These are phyloP conservation scores for Polyommatus iphigenia DNA, from an alignment of 2,888 invertebrate genomes.

Conservation along the genomic window DNA sequence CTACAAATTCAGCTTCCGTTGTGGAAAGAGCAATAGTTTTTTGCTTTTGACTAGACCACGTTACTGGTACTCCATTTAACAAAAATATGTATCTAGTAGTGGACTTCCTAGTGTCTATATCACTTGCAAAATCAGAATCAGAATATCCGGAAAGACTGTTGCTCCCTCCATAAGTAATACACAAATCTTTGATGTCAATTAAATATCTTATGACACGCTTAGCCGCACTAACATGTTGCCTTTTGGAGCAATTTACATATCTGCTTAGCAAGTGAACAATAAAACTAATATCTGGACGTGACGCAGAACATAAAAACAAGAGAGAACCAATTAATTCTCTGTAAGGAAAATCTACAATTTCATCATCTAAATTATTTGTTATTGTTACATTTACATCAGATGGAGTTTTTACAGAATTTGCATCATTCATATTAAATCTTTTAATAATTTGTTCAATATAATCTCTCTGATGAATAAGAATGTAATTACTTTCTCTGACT, in stretches of 20 bases:
- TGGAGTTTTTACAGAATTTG: conserved; percentile 38
- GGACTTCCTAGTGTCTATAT: not conserved
- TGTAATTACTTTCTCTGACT: conserved; percentile 35
- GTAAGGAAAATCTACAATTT: conserved; percentile 38
- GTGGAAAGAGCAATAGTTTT: not conserved
- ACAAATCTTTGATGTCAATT: not conserved
- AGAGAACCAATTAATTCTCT: conserved; percentile 42
- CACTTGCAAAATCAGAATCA: not conserved
- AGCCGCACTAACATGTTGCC: not conserved
- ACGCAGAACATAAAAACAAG: conserved; percentile 37
- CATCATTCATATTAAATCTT: conserved; percentile 43
- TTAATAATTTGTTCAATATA: conserved; percentile 41
- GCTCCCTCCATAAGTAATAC: not conserved
- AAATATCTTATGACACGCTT: not conserved
- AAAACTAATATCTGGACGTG: not conserved
- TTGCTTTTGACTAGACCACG: not conserved
- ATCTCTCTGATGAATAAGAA: conserved; percentile 41
- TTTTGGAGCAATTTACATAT: not conserved
- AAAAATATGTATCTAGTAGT: not conserved
- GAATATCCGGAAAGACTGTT: not conserved
- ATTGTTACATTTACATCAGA: conserved; percentile 39
- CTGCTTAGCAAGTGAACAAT: not conserved
- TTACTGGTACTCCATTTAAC: not conserved
- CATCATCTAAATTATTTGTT: conserved; percentile 35
- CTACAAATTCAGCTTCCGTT: not conserved